Evolutionary conservation across 2,797 vertebrate genomes (phyloP), one percentile per base, ranked within the genome.

Genomic region (Mastacembelus armatus): DNA sequence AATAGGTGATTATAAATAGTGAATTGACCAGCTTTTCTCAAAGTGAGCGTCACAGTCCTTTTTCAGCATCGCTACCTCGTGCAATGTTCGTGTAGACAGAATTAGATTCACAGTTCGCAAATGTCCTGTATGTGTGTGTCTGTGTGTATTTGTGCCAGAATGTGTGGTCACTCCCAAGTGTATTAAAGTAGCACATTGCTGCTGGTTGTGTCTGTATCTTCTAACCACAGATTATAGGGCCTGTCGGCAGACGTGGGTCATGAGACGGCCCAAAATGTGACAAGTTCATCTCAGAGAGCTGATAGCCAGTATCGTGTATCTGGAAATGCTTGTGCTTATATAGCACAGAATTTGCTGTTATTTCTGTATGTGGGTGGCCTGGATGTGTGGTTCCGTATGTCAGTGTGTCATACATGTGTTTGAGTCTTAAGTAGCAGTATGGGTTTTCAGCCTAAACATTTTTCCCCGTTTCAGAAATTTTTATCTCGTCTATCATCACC

Each of bases 171-270:
- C 66, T 76, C 73, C 79, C 73, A 47, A 83, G 85, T 80, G 82
- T 77, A 83, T 90, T 86, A 77, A 87, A 88, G 86, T 64, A 76
- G 84, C 51, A 39, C 51, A 44, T 76, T 63, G 76, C 83, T 78
- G 74, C 79, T 75, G 85, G 80, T 76, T 75, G 86, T 10, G 77
- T 83, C 66, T 85, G 81, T 86, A 87, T 78, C 83, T 86, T 74
- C 87, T 67, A 50, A 66, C 89, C 86, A 77, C 89, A 89, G 87
- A 89, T 87, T 88, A 86, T 26, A 91, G 86, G 81, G 81, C 74
- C 75, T 71, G 84, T 86, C 77, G 58, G 81, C 80, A 84, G 82
- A 80, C 85, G 51, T 5, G 75, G 85, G 80, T 87, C 88, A 85
- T 77, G 69, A 86, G 86, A 84, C 81, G 12, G 69, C 72, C 85